phyloP scores from a whole-genome alignment of 2,888 invertebrate genomes.

The Venusia cambrica region DNA sequence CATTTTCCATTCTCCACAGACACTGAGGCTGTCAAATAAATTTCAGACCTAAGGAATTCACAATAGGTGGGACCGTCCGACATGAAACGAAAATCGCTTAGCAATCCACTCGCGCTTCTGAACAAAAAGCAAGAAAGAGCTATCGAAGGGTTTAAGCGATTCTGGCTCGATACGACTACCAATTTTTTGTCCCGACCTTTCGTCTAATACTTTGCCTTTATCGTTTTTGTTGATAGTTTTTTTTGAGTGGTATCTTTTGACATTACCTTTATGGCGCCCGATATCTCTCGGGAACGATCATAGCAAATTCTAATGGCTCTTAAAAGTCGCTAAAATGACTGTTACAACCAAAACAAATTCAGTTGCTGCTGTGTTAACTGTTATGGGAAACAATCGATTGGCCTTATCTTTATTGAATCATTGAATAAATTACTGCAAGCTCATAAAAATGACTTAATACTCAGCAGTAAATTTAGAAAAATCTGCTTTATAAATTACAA shows the following conservation, averaged over 20 bases:
- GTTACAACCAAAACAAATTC: conserved; percentile 66
- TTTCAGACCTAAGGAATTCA: conserved; percentile 76
- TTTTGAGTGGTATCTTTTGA: conserved; percentile 67
- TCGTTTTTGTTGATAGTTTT: conserved; percentile 75
- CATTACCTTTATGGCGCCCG: conserved; percentile 72
- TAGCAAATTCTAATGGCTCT: conserved; percentile 71
- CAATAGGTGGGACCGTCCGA: conserved; percentile 70
- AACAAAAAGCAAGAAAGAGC: conserved; percentile 48
- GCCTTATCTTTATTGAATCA: conserved; percentile 29
- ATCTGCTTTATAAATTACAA: no score
- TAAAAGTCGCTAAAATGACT: conserved; percentile 54
- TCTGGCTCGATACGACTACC: conserved; percentile 49
- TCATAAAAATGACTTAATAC: conserved; percentile 6
- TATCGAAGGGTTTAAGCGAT: conserved; percentile 48
- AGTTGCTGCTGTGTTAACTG: conserved; percentile 46
- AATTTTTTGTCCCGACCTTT: conserved; percentile 68
- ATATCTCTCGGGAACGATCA: conserved; percentile 66
- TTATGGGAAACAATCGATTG: conserved; percentile 37
- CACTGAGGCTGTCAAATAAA: conserved; percentile 79
- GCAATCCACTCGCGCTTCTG: conserved; percentile 45
- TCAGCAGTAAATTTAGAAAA: no score
- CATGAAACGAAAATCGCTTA: conserved; percentile 63
- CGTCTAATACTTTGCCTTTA: conserved; percentile 61
- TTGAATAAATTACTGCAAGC: conserved; percentile 19
- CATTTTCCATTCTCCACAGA: conserved; percentile 81